phyloP scores from a whole-genome alignment of 2,888 invertebrate genomes.

The Julus scanicus region DNA sequence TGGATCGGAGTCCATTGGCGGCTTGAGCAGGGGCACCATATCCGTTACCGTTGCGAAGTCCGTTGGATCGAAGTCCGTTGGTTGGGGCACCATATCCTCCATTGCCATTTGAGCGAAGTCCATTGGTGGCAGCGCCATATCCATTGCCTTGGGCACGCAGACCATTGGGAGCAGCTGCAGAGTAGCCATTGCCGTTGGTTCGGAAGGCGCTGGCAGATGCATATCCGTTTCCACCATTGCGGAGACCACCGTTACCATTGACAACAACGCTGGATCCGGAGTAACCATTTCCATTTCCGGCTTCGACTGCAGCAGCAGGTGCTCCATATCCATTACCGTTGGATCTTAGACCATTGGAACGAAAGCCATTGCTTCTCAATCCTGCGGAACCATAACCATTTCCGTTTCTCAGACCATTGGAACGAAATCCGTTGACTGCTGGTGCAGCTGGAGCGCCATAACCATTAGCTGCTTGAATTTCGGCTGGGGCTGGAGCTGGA shows the following conservation, averaged over 20 bases:
- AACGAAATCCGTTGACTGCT: slow-evolving; percentile 18
- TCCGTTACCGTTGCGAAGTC: slow-evolving; percentile 52
- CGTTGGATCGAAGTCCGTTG: slow-evolving; percentile 40
- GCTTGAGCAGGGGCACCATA: slow-evolving; percentile 31
- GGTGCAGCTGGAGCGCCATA: slow-evolving; percentile 8
- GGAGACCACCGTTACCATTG: slow-evolving; percentile 39
- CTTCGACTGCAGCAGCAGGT: background rate
- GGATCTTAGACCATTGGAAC: slow-evolving; percentile 31
- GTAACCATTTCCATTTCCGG: slow-evolving; percentile 41
- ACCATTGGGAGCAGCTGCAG: slow-evolving; percentile 34
- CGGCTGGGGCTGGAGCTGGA: slow-evolving; percentile 11
- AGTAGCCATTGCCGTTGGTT: slow-evolving; percentile 8
- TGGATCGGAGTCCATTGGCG: slow-evolving; percentile 49
- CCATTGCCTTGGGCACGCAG: slow-evolving; percentile 17
- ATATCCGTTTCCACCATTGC: slow-evolving; percentile 5
- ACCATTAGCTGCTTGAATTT: background rate
- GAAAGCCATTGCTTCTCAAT: slow-evolving; percentile 35
- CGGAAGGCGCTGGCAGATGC: slow-evolving; percentile 40
- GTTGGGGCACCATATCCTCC: background rate
- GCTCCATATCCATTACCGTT: slow-evolving; percentile 44
- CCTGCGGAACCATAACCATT: background rate
- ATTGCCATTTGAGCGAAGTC: slow-evolving; percentile 2
- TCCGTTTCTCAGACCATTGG: slow-evolving; percentile 41
- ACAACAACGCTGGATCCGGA: background rate
- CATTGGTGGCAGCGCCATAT: slow-evolving; percentile 49